Evolutionary conservation across 2,113 vertebrate species (phyloP).

Genomic region (Clarias macrocephalus): DNA sequence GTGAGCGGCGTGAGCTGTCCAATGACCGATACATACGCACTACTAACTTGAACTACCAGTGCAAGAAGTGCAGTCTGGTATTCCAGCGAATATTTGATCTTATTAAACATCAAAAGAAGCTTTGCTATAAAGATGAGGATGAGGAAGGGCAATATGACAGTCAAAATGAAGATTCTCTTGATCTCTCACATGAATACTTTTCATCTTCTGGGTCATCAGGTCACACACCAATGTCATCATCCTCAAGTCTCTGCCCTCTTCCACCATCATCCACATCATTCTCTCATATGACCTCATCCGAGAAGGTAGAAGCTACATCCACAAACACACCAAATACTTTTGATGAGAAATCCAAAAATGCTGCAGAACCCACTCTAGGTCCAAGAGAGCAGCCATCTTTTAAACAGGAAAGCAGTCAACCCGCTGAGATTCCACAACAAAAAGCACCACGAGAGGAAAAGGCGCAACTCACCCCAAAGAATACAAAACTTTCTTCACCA

Average conservation of each 20-base stretch:
- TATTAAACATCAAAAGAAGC: conserved; percentile 99
- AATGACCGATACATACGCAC: conserved; percentile 97
- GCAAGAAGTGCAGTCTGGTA: conserved; percentile 97
- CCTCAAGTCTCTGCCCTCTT: conserved; percentile 85
- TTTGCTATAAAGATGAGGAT: conserved; percentile 99
- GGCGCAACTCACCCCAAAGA: conserved; percentile 75
- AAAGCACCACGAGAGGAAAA: conserved; percentile 82
- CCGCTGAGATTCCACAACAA: conserved; percentile 74
- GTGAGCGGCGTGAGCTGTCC: conserved; percentile 89
- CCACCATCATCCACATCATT: conserved; percentile 79
- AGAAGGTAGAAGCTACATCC: conserved; percentile 84
- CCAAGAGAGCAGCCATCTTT: conserved; percentile 85
- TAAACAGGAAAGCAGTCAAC: conserved; percentile 87
- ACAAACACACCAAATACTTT: conserved; percentile 77
- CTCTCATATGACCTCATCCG: conserved; percentile 78
- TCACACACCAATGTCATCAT: conserved; percentile 93
- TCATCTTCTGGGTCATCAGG: conserved; percentile 96
- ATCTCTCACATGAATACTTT: conserved; percentile 87
- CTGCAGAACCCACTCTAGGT: conserved; percentile 81
- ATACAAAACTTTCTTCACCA: conserved; percentile 81
- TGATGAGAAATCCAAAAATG: conserved; percentile 94
- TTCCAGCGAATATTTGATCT: conserved; percentile 99
- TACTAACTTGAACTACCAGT: conserved; percentile 96
- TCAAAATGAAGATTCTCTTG: conserved; percentile 95
- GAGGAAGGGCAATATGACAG: conserved; percentile 97